These are phyloP conservation scores for Altica lythri DNA, from an alignment of 2,888 invertebrate genomes.

Conservation along the genomic window DNA sequence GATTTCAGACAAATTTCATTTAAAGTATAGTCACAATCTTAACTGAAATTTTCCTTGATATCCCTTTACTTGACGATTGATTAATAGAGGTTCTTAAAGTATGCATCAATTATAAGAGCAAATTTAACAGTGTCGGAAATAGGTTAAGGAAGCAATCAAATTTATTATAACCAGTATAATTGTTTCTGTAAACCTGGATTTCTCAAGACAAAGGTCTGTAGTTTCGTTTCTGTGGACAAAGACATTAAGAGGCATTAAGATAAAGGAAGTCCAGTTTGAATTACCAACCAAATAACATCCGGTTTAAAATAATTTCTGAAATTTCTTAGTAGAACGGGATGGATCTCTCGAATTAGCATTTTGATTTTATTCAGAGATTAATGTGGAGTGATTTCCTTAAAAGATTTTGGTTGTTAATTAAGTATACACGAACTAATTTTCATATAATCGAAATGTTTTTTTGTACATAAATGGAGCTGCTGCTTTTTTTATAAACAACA, in stretches of 20 bases:
- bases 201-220: conserved; percentile 18
- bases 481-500: too few relatives aligned
- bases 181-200: conserved; percentile 2
- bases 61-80: too few relatives aligned
- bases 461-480: too few relatives aligned
- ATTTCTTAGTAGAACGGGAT: conserved; percentile 7
- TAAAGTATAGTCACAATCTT: too few relatives aligned
- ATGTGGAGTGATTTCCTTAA: too few relatives aligned
- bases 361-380: too few relatives aligned
- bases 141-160: conserved; percentile 14
- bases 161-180: conserved; percentile 7
- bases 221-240: conserved; percentile 5
- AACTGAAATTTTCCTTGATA: too few relatives aligned
- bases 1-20: too few relatives aligned
- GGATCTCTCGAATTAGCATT: background rate
- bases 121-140: conserved; percentile 14
- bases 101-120: background rate
- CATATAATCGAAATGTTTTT: too few relatives aligned
- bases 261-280: conserved; percentile 47
- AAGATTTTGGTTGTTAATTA: too few relatives aligned
- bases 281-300: conserved; percentile 49
- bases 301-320: conserved; percentile 41
- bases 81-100: too few relatives aligned
- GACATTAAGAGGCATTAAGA: conserved; percentile 41
- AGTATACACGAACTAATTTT: too few relatives aligned